phyloP scores from a whole-genome alignment of 1,140 invertebrate species.

The Riptortus pedestris region DNA sequence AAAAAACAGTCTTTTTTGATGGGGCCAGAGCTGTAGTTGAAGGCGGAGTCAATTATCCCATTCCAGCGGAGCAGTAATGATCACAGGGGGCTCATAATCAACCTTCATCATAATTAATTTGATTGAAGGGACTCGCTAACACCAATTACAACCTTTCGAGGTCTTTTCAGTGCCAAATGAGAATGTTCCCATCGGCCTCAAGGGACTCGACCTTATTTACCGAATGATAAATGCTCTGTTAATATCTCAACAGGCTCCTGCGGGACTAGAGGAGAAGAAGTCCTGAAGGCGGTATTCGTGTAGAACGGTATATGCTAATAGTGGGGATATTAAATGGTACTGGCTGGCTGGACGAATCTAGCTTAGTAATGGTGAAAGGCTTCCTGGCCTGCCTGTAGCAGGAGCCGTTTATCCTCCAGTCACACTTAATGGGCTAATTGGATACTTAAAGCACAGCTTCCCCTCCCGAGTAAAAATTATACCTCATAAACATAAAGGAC shows the following conservation, averaged over 20 bases:
- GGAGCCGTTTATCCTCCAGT: background rate
- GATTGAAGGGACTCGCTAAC: constrained; percentile 13
- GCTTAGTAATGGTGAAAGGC: constrained; percentile 14
- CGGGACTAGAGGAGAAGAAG: too few relatives aligned
- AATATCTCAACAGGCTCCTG: background rate
- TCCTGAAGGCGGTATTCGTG: background rate
- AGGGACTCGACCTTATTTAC: background rate
- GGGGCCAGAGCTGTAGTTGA: background rate
- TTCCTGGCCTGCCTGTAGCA: background rate
- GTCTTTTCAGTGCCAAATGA: background rate
- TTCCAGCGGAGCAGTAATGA: constrained; percentile 24
- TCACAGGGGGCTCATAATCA: constrained; percentile 20
- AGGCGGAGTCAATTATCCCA: constrained; percentile 24
- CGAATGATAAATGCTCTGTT: background rate
- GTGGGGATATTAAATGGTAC: background rate
- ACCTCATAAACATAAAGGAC: background rate
- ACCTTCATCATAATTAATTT: constrained; percentile 29
- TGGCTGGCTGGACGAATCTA: background rate
- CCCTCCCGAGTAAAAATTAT: constrained; percentile 5
- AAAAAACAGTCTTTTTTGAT: background rate
- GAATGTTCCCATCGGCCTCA: constrained; percentile 1
- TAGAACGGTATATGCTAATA: constrained; percentile 6
- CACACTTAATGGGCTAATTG: background rate
- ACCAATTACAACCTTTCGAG: background rate
- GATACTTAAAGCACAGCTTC: constrained; percentile 1